Conservation (phyloP, 64 coral and sea anemone genomes). For the Hydrozoanthus tunicans region DNA sequence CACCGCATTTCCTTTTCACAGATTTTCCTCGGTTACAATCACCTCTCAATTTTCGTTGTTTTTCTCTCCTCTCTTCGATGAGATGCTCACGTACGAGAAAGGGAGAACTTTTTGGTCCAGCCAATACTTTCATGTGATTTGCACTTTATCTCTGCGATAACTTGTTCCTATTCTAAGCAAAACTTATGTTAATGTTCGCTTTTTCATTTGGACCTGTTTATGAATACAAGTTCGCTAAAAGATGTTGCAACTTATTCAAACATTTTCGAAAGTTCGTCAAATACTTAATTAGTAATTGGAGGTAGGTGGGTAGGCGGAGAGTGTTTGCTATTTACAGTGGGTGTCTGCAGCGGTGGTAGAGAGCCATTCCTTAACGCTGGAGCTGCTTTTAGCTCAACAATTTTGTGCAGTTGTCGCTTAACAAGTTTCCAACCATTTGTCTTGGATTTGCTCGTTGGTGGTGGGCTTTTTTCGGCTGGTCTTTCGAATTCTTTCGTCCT, state of each 20-base stretch:
- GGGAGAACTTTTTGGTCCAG: too few relatives aligned
- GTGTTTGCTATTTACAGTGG: background rate
- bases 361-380: constrained; percentile 9
- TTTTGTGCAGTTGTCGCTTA: constrained; percentile 35
- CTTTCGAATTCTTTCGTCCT: constrained; percentile 44
- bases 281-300: constrained; percentile 14
- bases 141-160: background rate
- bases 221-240: background rate
- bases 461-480: constrained; percentile 10
- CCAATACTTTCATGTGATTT: background rate
- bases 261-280: too few relatives aligned
- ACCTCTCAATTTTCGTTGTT: too few relatives aligned
- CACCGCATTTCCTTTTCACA: too few relatives aligned
- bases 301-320: constrained; percentile 16
- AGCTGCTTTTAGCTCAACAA: constrained; percentile 12
- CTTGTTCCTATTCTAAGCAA: background rate
- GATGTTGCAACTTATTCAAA: background rate
- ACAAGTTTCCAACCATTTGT: constrained; percentile 51
- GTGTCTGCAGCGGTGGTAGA: constrained; percentile 14
- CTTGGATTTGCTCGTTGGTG: background rate
- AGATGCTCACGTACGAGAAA: too few relatives aligned
- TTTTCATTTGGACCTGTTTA: background rate
- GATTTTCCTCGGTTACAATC: too few relatives aligned
- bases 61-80: too few relatives aligned
- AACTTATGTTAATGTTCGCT: background rate